Base-by-base conservation (phyloP, 2,797 vertebrate genomes). In the Enteromius unitaeniatus region DNA sequence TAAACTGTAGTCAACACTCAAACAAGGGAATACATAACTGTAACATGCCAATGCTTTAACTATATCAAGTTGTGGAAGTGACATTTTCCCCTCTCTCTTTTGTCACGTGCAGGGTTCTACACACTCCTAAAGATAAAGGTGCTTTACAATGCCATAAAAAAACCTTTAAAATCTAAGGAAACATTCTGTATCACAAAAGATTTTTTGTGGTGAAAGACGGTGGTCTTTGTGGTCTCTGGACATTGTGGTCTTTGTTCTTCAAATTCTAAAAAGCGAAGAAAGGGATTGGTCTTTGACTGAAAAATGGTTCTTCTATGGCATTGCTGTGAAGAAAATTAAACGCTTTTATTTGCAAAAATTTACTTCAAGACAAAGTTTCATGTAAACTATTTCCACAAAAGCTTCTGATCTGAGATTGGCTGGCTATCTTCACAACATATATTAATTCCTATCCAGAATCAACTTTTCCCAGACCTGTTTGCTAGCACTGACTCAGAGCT, bases 371-470 rank as follows among this genome's bases (percentile, higher is more conserved):
- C 78, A 81, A 86, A 85, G 81, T 87, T 91, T 91, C 81, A 89
- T 67, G 86, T 85, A 89, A 67, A 89, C 84, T 17, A 55, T 85
- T 86, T 86, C 91, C 92, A 93, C 90, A 92, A 90, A 93, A 93
- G 90, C 91, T 91, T 85, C 67, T 79, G 78, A 89, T 85, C 85
- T 87, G 85, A 90, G 89, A 82, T 82, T 75, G 85, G 88, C 82
- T 90, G 86, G 86, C 88, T 89, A 82, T 88, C 87, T 68, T 86
- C 19, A n/a, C 78, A 82, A 88, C 87, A 89, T 85, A 85, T 31
- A 31, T 31, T 64, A 17, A 64, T 64, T 31, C 15, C 28, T 31
- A 17, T 64, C 8, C 3, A 14, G 14, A 64, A 31, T 64, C 28
- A 31, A 19, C 14, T 9, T 31, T 17, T 64, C 60, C 60, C 26